Percentiles rank a stretch among this genome's conserved stretches.
Conservation (phyloP, 2,888 invertebrate species). For the Dendrolimus houi region DNA sequence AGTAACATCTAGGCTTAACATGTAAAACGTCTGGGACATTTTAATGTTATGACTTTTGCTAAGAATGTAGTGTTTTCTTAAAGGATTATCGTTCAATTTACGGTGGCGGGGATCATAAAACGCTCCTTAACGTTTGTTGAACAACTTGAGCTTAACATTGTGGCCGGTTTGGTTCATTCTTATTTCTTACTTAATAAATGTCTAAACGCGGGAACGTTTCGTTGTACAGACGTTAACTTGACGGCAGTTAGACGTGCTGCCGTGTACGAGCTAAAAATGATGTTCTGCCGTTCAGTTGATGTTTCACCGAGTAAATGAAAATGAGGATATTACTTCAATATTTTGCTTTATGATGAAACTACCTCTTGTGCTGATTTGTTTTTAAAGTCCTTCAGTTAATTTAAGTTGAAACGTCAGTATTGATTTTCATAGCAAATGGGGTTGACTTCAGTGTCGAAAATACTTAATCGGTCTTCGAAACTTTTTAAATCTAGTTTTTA, state of each 20-base stretch:
- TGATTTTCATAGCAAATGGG: too few species aligned
- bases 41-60: neutral
- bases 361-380: too few species aligned
- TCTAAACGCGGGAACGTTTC: conserved; percentile 27
- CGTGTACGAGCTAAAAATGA: conserved; percentile 44
- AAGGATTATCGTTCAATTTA: conserved; percentile 6
- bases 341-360: neutral
- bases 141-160: conserved; percentile 21
- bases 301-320: conserved; percentile 19
- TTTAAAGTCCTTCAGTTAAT: too few species aligned
- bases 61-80: neutral
- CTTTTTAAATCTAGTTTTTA: too few species aligned
- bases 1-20: neutral
- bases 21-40: neutral
- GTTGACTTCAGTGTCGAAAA: too few species aligned
- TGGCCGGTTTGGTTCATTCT: conserved; percentile 27
- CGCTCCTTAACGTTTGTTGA: conserved; percentile 27
- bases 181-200: conserved; percentile 59
- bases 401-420: too few species aligned
- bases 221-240: conserved; percentile 51
- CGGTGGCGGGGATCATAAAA: conserved; percentile 17
- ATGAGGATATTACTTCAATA: neutral
- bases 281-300: conserved; percentile 26
- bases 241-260: conserved; percentile 37
- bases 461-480: too few species aligned